Conservation (phyloP, 2,797 vertebrate species). For the Phataginus tricuspis region DNA sequence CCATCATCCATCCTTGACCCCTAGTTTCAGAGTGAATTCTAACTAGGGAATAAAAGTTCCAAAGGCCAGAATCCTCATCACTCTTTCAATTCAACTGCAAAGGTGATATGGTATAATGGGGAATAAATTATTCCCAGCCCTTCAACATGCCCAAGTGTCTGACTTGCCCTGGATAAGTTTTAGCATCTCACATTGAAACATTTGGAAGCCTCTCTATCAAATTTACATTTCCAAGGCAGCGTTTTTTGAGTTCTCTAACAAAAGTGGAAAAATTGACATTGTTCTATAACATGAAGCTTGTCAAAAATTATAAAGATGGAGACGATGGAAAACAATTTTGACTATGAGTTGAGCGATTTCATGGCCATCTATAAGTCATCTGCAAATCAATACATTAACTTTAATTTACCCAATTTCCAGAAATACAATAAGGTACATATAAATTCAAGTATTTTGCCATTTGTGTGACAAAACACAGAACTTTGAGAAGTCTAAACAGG, state of each 20-base stretch:
- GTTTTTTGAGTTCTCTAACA: background rate
- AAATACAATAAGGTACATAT: background rate
- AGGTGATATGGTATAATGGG: background rate
- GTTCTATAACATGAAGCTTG: background rate
- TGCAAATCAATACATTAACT: background rate
- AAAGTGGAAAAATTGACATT: background rate
- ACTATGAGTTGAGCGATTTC: background rate
- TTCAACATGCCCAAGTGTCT: background rate
- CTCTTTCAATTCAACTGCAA: background rate
- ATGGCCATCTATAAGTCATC: background rate
- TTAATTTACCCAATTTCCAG: background rate
- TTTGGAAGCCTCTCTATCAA: background rate
- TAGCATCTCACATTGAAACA: background rate
- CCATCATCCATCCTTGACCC: background rate
- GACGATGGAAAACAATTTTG: background rate
- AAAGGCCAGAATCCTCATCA: background rate
- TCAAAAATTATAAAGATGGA: background rate
- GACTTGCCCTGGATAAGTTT: background rate
- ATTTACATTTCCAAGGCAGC: background rate
- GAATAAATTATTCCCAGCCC: background rate
- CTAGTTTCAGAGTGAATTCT: background rate
- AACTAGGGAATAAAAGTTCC: background rate
- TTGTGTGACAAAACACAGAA: background rate
- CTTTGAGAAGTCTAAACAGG: background rate
- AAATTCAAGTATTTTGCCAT: constrained; percentile 26